Evolutionary conservation across 2,888 invertebrate species (phyloP).

Genomic region (Tetheella fluctuosa): DNA sequence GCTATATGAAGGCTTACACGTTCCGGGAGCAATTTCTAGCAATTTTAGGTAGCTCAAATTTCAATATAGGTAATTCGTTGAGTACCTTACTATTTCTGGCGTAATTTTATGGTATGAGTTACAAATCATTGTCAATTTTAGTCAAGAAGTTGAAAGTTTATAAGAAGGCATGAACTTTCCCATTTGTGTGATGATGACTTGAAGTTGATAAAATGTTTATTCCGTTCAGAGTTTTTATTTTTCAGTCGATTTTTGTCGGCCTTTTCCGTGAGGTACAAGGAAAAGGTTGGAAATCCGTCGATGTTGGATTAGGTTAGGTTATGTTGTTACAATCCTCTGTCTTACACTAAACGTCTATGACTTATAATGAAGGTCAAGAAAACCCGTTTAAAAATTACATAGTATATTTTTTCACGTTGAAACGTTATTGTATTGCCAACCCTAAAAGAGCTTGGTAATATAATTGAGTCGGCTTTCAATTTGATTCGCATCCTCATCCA

Average conservation of each 20-base stretch:
- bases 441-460: slow-evolving; percentile 71
- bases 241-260: no score
- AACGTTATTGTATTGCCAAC: slow-evolving; percentile 41
- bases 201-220: no score
- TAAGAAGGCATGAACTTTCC: no score
- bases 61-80: slow-evolving; percentile 3
- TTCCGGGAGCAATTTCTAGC: slow-evolving; percentile 6
- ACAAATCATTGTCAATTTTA: neutral
- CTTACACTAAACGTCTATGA: no score
- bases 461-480: slow-evolving; percentile 84
- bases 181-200: no score
- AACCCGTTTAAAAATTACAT: neutral
- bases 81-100: neutral
- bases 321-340: no score
- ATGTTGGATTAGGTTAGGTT: no score
- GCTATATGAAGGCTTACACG: slow-evolving; percentile 28
- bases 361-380: no score
- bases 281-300: no score
- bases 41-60: neutral
- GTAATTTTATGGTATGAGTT: neutral
- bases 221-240: no score
- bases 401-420: neutral
- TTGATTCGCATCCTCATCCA: slow-evolving; percentile 80
- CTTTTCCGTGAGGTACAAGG: no score
- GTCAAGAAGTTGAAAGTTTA: neutral